Conservation (phyloP, 1,140 invertebrate genomes). For the Harpegnathos saltator region DNA sequence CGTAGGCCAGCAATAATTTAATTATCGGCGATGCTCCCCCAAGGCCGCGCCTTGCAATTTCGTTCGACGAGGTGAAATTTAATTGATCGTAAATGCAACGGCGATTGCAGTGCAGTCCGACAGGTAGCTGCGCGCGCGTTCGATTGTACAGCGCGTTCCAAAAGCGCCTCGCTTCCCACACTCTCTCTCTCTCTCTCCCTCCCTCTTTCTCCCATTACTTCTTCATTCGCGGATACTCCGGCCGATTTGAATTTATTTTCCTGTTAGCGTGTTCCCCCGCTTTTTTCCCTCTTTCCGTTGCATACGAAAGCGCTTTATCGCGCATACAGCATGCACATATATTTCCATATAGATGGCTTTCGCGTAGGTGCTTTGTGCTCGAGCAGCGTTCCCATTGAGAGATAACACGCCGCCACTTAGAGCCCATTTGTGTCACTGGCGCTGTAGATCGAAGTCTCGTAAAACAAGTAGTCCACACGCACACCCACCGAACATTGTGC, state of each 20-base stretch:
- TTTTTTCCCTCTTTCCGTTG: too few species aligned
- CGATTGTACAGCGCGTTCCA: slow-evolving; percentile 1
- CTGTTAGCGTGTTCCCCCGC: too few species aligned
- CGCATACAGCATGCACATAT: neutral
- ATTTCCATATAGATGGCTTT: slow-evolving; percentile 16
- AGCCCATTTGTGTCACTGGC: slow-evolving; percentile 26
- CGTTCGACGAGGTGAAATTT: slow-evolving; percentile 42
- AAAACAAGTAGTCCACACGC: slow-evolving; percentile 47
- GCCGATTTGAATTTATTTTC: too few species aligned
- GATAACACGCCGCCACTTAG: slow-evolving; percentile 32
- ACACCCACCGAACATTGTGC: slow-evolving; percentile 34
- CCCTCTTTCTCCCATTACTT: neutral
- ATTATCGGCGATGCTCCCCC: slow-evolving; percentile 24
- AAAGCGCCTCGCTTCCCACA: neutral
- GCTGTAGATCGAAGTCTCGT: slow-evolving; percentile 15
- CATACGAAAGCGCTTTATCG: neutral
- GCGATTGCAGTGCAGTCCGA: neutral
- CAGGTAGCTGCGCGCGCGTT: neutral
- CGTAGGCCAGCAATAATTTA: slow-evolving; percentile 26
- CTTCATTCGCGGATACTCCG: too few species aligned
- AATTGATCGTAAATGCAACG: slow-evolving; percentile 26
- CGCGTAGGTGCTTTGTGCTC: slow-evolving; percentile 2
- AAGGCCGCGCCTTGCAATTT: slow-evolving; percentile 23
- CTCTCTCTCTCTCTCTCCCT: neutral
- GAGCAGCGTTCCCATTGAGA: slow-evolving; percentile 23